Evolutionary conservation across 1,140 invertebrate species (phyloP).

Genomic region (Microplitis demolitor): DNA sequence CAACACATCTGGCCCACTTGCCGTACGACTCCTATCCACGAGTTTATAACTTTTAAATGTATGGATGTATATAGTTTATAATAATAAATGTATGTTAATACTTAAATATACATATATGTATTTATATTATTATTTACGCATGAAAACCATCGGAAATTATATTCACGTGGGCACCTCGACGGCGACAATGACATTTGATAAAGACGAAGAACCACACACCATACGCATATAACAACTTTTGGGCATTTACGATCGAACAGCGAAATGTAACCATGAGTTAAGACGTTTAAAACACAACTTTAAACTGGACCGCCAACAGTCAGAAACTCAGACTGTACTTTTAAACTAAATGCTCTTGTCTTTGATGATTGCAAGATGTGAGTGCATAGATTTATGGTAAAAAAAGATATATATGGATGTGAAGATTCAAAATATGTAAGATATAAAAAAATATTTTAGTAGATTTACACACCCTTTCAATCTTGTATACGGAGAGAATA

Average conservation of each 20-base stretch:
- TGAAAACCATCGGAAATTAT: too few relatives aligned
- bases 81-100: too few relatives aligned
- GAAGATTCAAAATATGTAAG: neutral
- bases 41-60: neutral
- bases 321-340: too few relatives aligned
- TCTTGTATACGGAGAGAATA: too few relatives aligned
- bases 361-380: slow-evolving; percentile 18
- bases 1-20: slow-evolving; percentile 58
- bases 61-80: neutral
- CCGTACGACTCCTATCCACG: slow-evolving; percentile 15
- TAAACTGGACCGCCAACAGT: neutral
- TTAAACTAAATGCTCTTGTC: neutral
- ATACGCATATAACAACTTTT: neutral
- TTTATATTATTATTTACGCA: neutral
- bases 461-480: slow-evolving; percentile 2
- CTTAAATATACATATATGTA: too few relatives aligned
- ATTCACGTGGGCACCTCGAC: too few relatives aligned
- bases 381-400: neutral
- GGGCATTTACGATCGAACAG: too few relatives aligned
- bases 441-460: neutral
- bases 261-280: neutral
- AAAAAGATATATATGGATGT: neutral
- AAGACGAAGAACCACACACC: too few relatives aligned
- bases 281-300: neutral
- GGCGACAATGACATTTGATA: neutral